Base-by-base conservation (phyloP, 2,113 vertebrate species). In the Blennius ocellaris region DNA sequence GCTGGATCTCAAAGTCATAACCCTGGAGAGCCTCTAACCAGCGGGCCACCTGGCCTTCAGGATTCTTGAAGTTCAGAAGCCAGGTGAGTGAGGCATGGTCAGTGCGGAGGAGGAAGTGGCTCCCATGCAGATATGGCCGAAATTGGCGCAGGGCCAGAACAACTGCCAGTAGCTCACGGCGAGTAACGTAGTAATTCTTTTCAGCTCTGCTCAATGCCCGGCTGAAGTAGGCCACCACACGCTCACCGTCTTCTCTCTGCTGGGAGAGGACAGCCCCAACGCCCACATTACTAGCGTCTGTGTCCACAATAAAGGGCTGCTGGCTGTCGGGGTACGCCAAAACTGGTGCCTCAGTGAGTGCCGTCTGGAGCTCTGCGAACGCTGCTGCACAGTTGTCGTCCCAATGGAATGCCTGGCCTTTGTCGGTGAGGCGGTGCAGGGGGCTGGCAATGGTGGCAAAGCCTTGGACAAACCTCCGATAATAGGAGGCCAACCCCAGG, bases 171-270 rank as follows among this genome's bases (percentile, higher is more conserved):
- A 77, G 15, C 15, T 51, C 45, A 8, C 47, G 8, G 7, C n/a
- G 11, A 3, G 66, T 77, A 41, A 69, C 17, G 8, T 43, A 69
- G 38, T 69, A 44, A 11, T 43, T 61, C 10, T 8, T 54, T 41
- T 56, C 45, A n/a, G 38, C 0, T 3, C 10, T 1, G 53, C 36
- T 61, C 7, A 75, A 30, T 0, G 16, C 4, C 3, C 11, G 11
- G 10, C 40, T 54, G 12, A 14, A 54, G 36, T 37, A 50, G 16
- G 49, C 7, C 11, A 55, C 37, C 12, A 38, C 12, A 7, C 4
- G 52, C 30, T 37, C 36, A 0, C 30, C 36, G 8, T n/a, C 3
- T 0, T 55, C 16, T 7, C 49, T 2, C 10, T 38, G 7, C 16
- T 58, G 56, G 10, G 40, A 58, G 1, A 58, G 40, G 1, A 43